Percentiles rank a stretch among this genome's conserved stretches.
These are phyloP conservation scores for Anarsia innoxiella DNA, from an alignment of 2,888 invertebrate genomes.

Conservation along the genomic window DNA sequence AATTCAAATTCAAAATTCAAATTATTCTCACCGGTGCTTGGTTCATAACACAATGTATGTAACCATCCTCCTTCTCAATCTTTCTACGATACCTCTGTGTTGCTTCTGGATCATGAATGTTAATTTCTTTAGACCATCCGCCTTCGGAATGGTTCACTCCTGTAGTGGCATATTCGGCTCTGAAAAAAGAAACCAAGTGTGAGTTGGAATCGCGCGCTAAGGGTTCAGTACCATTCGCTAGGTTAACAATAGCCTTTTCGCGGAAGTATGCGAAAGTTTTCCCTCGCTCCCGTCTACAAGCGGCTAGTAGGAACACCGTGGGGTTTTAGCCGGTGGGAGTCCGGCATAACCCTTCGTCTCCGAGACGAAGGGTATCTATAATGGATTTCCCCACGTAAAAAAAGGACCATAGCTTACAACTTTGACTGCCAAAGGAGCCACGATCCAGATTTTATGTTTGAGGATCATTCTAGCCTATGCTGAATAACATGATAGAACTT, in stretches of 20 bases:
- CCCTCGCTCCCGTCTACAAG: no score
- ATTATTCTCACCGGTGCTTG: slow-evolving; percentile 59
- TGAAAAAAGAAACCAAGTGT: slow-evolving; percentile 26
- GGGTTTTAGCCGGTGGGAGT: no score
- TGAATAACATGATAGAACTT: not conserved
- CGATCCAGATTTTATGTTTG: not conserved
- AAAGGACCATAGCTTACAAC: no score
- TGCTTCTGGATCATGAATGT: slow-evolving; percentile 78
- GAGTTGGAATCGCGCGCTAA: no score
- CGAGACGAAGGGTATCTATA: no score
- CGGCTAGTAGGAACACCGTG: no score
- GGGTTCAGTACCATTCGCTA: no score
- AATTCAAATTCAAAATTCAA: not conserved
- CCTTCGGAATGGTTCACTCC: slow-evolving; percentile 86
- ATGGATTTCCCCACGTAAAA: no score
- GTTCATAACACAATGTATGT: slow-evolving; percentile 78
- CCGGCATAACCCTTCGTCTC: no score
- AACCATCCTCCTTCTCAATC: slow-evolving; percentile 86
- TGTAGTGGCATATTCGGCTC: slow-evolving; percentile 70
- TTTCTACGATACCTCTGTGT: slow-evolving; percentile 84
- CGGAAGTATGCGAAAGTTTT: no score
- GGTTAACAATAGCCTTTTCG: no score
- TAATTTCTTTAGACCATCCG: slow-evolving; percentile 88
- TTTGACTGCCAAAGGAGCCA: not conserved
- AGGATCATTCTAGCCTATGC: not conserved